phyloP scores from a whole-genome alignment of 2,113 vertebrate species.

The Caracal caracal region DNA sequence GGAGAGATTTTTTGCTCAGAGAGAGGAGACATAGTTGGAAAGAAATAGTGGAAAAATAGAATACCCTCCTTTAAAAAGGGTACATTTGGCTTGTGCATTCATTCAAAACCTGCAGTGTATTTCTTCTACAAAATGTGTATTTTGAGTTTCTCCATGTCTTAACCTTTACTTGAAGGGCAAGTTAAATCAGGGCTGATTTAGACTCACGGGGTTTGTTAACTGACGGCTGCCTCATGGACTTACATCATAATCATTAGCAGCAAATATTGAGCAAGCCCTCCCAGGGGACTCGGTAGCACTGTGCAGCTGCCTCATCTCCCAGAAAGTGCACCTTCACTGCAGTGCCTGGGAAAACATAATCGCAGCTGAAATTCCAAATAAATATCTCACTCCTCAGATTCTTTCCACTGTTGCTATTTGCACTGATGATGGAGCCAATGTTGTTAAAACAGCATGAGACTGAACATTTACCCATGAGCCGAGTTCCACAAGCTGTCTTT shows the following conservation, averaged over 20 bases:
- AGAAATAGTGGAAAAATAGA: constrained; percentile 18
- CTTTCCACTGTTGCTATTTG: constrained; percentile 76
- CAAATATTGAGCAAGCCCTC: constrained; percentile 54
- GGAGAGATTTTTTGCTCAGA: neutral
- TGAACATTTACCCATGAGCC: constrained; percentile 67
- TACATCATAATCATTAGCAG: constrained; percentile 63
- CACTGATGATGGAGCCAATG: constrained; percentile 72
- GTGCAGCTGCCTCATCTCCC: neutral
- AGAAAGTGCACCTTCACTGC: constrained; percentile 48
- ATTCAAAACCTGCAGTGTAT: constrained; percentile 36
- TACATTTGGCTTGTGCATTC: neutral
- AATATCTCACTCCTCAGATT: constrained; percentile 66
- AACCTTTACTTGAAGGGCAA: constrained; percentile 69
- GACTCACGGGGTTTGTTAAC: constrained; percentile 42
- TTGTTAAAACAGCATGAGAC: constrained; percentile 74
- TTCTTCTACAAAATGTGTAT: constrained; percentile 32
- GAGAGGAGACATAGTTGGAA: neutral
- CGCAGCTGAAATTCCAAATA: constrained; percentile 63
- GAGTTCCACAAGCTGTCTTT: constrained; percentile 73
- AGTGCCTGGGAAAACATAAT: constrained; percentile 49
- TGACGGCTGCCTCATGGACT: constrained; percentile 46
- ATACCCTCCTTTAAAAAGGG: constrained; percentile 20
- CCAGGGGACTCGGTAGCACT: neutral
- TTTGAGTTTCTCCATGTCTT: constrained; percentile 64
- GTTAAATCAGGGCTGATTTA: constrained; percentile 68